These are phyloP conservation scores for Andrena minutula DNA, from an alignment of 2,888 invertebrate genomes.

Conservation along the genomic window DNA sequence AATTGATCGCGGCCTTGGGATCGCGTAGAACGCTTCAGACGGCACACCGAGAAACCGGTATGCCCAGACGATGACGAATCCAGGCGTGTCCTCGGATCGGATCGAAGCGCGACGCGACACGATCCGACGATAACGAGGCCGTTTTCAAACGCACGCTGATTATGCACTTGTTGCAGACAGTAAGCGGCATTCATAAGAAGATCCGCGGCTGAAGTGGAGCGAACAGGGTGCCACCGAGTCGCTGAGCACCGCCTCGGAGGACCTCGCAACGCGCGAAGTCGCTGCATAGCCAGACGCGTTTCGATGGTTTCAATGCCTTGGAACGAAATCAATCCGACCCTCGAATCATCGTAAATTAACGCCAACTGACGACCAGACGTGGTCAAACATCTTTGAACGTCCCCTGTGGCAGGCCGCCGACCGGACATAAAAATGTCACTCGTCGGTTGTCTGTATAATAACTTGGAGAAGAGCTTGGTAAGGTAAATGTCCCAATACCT, in stretches of 20 bases:
- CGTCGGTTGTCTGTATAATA: constrained; percentile 59
- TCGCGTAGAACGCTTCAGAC: constrained; percentile 23
- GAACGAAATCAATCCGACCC: constrained; percentile 79
- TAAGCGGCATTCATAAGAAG: constrained; percentile 75
- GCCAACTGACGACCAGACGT: constrained; percentile 75
- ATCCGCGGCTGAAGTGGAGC: constrained; percentile 63
- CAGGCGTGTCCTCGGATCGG: constrained; percentile 75
- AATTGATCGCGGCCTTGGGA: neutral
- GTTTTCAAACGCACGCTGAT: constrained; percentile 62
- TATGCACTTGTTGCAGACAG: constrained; percentile 70
- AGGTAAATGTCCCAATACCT: no score
- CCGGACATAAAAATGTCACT: constrained; percentile 79
- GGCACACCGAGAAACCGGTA: constrained; percentile 61
- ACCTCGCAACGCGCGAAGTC: constrained; percentile 23
- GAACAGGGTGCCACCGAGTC: constrained; percentile 22
- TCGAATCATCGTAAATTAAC: constrained; percentile 81
- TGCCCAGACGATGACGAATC: constrained; percentile 75
- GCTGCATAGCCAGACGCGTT: constrained; percentile 42
- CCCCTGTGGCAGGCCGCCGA: constrained; percentile 66
- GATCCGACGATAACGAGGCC: constrained; percentile 63
- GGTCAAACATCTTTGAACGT: constrained; percentile 61
- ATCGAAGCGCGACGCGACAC: constrained; percentile 68
- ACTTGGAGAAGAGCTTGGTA: constrained; percentile 47
- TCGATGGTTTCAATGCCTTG: constrained; percentile 47
- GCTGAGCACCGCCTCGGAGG: constrained; percentile 21